Evolutionary conservation across 2,113 vertebrate genomes (phyloP), one percentile per base, ranked within the genome.

Genomic region (Calonectris borealis): DNA sequence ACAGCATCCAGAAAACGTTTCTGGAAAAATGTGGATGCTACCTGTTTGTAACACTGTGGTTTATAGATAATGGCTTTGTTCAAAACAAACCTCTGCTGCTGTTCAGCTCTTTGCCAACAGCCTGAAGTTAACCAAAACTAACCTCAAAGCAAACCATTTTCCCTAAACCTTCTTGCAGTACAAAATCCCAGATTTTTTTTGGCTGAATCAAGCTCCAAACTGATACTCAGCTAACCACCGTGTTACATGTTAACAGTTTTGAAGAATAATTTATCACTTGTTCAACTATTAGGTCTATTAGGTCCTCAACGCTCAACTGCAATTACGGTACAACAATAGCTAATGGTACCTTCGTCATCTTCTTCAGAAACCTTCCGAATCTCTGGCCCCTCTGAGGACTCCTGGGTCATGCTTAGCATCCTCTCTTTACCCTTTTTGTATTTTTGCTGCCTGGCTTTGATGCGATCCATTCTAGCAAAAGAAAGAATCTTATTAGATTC

Each of bases 371-470:
- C 76, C 58, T 98, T 98, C 65, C 97, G 99, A 72, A 98, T 91
- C 77, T 98, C 98, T 13, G 96, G 98, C 69, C 98, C 98, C n/a
- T 99, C 99, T 84, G 96, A 98, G n/a, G 99, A 98, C 89, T 99
- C 99, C 96, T 99, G 99, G 49, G 97, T 98, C 96, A 99, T 96
- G 97, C 98, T 99, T 79, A 99, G 97, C 99, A 99, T 99, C 97
- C 98, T 99, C 97, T 99, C 99, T 98, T 99, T 99, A 92, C 99
- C 99, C 97, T 99, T 99, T 98, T 99, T 99, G 96, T 99, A 99
- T 96, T 99, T 99, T 97, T 99, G 98, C 97, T 99, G 99, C 73
- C 99, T 98, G 95, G 99, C 99, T 97, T 99, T 99, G 98, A 99
- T 99, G 94, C 98, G 99, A 91, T 99, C 99, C 99, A 99, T 99